Evolutionary conservation across 2,888 invertebrate species (phyloP), one percentile per base, ranked within the genome.

Genomic region (Agonum fuliginosum): DNA sequence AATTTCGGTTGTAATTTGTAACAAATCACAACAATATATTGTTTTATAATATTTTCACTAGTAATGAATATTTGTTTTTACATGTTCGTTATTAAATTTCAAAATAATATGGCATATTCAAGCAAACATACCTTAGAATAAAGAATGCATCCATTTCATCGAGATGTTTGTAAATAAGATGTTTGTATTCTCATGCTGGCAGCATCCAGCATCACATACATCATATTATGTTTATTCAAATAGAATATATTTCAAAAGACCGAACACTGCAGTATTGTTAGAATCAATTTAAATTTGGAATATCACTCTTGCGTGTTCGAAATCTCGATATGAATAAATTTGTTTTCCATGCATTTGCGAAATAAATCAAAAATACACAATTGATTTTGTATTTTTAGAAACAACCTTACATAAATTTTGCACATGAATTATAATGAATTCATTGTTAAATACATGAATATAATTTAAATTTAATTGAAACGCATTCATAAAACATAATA

Each of bases 131-230:
- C n/a, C n/a, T n/a, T n/a, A n/a, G n/a, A n/a, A n/a, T n/a, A n/a
- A n/a, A n/a, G n/a, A n/a, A n/a, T n/a, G 30, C 30, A 30, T 30
- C 3, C 8, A 5, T 30, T 30, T 30, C 30, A 30, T 3, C 3
- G 8, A 30, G 8, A 62, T 62, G 27, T 27, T 62, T 62, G 30
- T 17, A 62, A 62, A 62, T 62, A 30, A 62, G 58, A 30, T 30
- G 30, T 62, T 62, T 62, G 30, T 62, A 62, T 62, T 62, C 58
- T n/a, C n/a, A n/a, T n/a, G n/a, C n/a, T n/a, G n/a, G n/a, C n/a
- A 62, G 58, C n/a, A 14, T 30, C 30, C 8, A 17, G n/a, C n/a
- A 62, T 27, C n/a, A 14, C 20, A 17, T 6, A 17, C 27, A 27
- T 62, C 22, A 24, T 30, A 14, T 62, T 30, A 12, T 30, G 58